These are phyloP conservation scores for Yponomeuta sedellus DNA, from an alignment of 2,888 invertebrate species.

Conservation along the genomic window DNA sequence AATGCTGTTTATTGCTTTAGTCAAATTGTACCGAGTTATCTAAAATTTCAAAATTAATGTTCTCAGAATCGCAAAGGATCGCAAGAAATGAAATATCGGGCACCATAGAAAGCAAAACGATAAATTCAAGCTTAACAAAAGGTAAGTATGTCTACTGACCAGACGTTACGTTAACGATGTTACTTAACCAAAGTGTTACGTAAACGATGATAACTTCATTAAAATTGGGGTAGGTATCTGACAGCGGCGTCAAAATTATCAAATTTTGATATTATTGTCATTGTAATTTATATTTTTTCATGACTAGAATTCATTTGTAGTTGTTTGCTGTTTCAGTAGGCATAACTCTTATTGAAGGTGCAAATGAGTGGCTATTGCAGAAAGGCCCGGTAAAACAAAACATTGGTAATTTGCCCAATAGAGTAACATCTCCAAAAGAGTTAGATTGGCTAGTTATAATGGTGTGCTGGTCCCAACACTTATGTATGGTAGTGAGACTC, in stretches of 20 bases:
- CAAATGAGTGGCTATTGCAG: too few species aligned
- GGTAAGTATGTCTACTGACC: constrained; percentile 29
- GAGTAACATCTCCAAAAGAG: too few species aligned
- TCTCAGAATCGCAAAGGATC: constrained; percentile 49
- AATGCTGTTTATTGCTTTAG: too few species aligned
- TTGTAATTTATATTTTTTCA: too few species aligned
- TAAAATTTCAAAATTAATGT: background rate
- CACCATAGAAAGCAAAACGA: constrained; percentile 27
- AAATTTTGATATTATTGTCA: background rate
- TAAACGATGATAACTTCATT: background rate
- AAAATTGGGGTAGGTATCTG: background rate
- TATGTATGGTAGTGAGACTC: too few species aligned
- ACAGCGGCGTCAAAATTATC: background rate
- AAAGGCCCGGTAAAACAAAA: too few species aligned
- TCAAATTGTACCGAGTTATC: background rate
- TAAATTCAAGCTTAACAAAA: constrained; percentile 30
- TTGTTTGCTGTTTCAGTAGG: too few species aligned
- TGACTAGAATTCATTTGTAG: too few species aligned
- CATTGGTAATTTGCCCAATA: too few species aligned
- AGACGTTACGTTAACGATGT: background rate
- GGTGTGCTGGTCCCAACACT: too few species aligned
- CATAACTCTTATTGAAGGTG: too few species aligned
- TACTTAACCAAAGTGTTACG: background rate
- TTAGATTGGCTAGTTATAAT: too few species aligned
- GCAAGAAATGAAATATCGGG: constrained; percentile 27